These are phyloP conservation scores for Lanius collurio DNA, from an alignment of 2,113 vertebrate genomes.

Conservation along the genomic window DNA sequence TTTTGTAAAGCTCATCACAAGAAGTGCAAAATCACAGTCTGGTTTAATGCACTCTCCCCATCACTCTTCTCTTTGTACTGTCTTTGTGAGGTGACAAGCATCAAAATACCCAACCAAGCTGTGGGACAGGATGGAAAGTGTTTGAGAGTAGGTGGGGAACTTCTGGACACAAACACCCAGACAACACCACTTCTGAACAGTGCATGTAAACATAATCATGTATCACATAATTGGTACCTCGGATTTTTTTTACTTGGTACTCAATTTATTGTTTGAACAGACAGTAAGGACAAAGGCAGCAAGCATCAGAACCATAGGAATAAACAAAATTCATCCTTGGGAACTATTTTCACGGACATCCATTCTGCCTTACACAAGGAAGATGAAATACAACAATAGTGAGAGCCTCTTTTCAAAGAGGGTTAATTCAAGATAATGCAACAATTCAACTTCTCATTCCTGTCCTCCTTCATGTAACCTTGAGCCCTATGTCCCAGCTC, in stretches of 20 bases:
- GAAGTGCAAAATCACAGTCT: neutral
- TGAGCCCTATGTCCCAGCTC: neutral
- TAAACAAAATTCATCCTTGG: neutral
- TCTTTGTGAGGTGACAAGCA: neutral
- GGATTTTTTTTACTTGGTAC: neutral
- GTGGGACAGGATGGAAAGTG: neutral
- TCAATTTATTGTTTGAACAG: neutral
- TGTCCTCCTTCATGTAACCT: neutral
- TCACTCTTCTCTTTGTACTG: neutral
- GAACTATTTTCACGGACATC: neutral
- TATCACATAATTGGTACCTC: neutral
- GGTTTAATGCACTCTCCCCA: neutral
- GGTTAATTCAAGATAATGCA: neutral
- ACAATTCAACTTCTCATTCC: neutral
- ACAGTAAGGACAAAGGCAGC: neutral
- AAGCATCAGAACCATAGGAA: neutral
- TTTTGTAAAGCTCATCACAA: neutral
- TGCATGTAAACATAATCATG: neutral
- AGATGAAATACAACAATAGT: neutral
- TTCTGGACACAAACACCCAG: neutral
- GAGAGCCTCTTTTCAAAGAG: neutral
- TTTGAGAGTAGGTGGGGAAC: neutral
- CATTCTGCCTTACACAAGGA: neutral
- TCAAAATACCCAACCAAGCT: neutral
- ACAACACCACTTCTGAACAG: neutral